Evolutionary conservation across 2,797 vertebrate species (phyloP).

Genomic region (Neosalanx taihuensis): DNA sequence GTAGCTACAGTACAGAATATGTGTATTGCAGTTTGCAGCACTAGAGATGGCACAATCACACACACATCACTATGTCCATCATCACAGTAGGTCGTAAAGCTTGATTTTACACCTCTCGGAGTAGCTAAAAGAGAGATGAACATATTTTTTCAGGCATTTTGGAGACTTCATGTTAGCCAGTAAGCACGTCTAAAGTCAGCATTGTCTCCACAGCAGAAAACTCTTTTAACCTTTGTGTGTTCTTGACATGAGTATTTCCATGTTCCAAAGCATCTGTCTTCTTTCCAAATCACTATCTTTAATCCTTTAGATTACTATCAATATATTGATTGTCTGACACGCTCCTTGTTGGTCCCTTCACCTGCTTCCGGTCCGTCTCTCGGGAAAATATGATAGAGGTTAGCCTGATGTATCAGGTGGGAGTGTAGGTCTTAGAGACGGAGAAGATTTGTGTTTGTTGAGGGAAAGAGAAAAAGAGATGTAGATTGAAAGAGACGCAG

Average conservation of each 20-base stretch:
- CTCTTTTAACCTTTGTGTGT: background rate
- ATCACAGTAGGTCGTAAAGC: background rate
- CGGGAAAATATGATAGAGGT: background rate
- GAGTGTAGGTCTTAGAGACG: background rate
- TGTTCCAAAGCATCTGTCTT: background rate
- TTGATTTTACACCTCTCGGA: background rate
- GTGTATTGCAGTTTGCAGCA: too few relatives aligned
- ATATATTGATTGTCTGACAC: background rate
- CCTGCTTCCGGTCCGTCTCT: background rate
- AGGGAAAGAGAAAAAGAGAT: background rate
- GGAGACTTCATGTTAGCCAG: too few relatives aligned
- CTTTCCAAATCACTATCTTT: background rate
- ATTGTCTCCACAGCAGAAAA: background rate
- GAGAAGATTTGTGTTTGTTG: background rate
- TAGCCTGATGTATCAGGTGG: background rate
- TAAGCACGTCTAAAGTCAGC: too few relatives aligned
- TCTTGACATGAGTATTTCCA: background rate
- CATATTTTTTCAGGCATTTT: too few relatives aligned
- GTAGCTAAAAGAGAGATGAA: too few relatives aligned
- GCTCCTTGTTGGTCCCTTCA: background rate
- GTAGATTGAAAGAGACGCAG: background rate
- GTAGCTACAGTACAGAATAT: too few relatives aligned
- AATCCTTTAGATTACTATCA: slow-evolving; percentile 1
- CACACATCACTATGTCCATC: background rate
- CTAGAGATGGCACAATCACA: background rate